Evolutionary conservation across 2,797 vertebrate species (phyloP).

Genomic region (Dryobates pubescens): DNA sequence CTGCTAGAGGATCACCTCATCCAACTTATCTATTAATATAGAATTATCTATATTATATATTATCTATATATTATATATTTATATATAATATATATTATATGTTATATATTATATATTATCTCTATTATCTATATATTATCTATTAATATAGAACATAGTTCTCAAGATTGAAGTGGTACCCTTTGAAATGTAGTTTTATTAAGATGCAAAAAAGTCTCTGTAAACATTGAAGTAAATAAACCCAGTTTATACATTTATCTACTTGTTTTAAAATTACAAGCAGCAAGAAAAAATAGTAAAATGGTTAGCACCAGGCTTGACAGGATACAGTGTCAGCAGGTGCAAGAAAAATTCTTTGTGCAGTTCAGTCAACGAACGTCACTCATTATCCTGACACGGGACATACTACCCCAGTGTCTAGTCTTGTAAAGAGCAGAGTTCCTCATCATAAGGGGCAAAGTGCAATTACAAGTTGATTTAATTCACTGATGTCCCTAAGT

Average conservation of each 20-base stretch:
- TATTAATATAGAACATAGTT: neutral
- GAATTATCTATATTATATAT: no score
- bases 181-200: neutral
- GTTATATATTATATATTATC: no score
- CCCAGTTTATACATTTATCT: neutral
- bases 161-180: neutral
- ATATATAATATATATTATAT: no score
- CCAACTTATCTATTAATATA: neutral
- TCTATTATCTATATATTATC: no score
- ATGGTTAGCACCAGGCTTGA: neutral
- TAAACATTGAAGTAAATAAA: neutral
- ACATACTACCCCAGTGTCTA: neutral
- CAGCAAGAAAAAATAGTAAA: neutral
- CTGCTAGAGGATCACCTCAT: neutral
- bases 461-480: neutral
- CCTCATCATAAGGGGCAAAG: neutral
- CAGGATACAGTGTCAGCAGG: neutral
- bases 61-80: no score
- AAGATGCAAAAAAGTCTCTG: neutral
- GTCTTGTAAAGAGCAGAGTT: neutral
- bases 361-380: neutral
- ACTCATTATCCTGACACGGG: accelerated
- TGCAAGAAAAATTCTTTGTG: neutral
- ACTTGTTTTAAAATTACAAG: neutral
- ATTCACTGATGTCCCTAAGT: neutral